A percentile compares a stretch with the other conserved stretches of the same genome.
phyloP scores from a whole-genome alignment of 1,140 invertebrate genomes.

The Habropoda laboriosa region DNA sequence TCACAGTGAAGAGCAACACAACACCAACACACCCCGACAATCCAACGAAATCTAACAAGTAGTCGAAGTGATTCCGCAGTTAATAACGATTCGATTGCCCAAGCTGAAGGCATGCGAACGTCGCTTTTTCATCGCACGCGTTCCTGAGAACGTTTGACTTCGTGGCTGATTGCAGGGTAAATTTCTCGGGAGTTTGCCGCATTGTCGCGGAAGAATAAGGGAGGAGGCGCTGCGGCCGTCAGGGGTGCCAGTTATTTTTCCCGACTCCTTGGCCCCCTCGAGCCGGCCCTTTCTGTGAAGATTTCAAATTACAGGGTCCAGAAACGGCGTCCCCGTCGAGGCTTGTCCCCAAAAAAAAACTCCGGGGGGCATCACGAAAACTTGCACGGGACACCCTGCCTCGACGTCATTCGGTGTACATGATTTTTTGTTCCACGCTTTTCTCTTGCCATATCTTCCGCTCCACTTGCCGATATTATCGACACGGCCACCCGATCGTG shows the following conservation, averaged over 20 bases:
- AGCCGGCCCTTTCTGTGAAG: constrained; percentile 74
- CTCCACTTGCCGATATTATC: constrained; percentile 71
- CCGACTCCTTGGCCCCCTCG: constrained; percentile 22
- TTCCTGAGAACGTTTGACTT: constrained; percentile 80
- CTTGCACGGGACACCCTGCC: constrained; percentile 68
- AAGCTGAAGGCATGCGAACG: constrained; percentile 9
- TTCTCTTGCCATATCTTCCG: constrained; percentile 65
- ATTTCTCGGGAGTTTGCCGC: constrained; percentile 80
- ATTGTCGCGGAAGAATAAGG: constrained; percentile 78
- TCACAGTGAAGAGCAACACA: too few relatives aligned
- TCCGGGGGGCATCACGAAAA: constrained; percentile 65
- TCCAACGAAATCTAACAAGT: background rate
- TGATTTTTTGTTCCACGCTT: constrained; percentile 55
- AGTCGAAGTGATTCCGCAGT: constrained; percentile 20
- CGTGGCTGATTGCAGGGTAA: constrained; percentile 80
- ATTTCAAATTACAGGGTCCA: constrained; percentile 79
- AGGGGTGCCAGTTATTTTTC: constrained; percentile 59
- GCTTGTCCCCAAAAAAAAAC: constrained; percentile 58
- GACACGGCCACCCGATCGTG: constrained; percentile 77
- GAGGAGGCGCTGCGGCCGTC: constrained; percentile 79
- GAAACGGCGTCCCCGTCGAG: constrained; percentile 61
- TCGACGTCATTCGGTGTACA: constrained; percentile 32
- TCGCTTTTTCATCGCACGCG: constrained; percentile 41
- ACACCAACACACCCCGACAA: too few relatives aligned
- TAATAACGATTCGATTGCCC: constrained; percentile 53